Base-by-base conservation (phyloP, 2,888 invertebrate species). In the Euplexia lucipara region DNA sequence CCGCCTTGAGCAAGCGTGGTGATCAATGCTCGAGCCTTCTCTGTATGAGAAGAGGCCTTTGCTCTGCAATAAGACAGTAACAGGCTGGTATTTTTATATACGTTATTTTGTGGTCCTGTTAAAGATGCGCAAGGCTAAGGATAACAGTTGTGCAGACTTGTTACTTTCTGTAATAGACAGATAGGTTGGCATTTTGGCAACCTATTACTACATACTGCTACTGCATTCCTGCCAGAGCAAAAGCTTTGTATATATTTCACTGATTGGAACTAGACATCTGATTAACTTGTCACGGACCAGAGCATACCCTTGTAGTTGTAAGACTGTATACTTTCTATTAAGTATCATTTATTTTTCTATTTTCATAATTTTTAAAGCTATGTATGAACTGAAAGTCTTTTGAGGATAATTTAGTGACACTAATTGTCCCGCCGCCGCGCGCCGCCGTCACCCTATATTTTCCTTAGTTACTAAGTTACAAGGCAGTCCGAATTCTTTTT, bases 141-240 rank as follows among this genome's bases (percentile, higher is more conserved):
- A 70, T 70, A 72, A 66, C 52, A 58, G 48, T 66, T 72, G 66
- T 48, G 47, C 47, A 48, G 42, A 57, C 52, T 48, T 71, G 66
- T 71, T 52, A 45, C 54, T 71, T 58, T 41, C 32, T 57, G 5
- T 63, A 71, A 71, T 52, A 57, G 41, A 70, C 52, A 65, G 20
- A 53, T 35, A 22, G 44, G 39, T 59, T 66, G 72, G 35, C 67
- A 73, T 73, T 59, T 70, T 73, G 67, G 70, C 67, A 70, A 73
- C 42, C 48, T 44, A 37, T 53, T 53, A 58, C 35, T 58, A 35
- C 66, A 53, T 14, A 39, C 47, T 67, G 47, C 30, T 22, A 53
- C 59, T 42, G 59, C 59, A 66, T 44, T 45, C 44, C 66, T 72
- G 59, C 73, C 59, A 72, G 60, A 49, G 37, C n/a, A n/a, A 20